Conservation (phyloP, 2,888 invertebrate genomes). For the Drosophila quasianomalipes region DNA sequence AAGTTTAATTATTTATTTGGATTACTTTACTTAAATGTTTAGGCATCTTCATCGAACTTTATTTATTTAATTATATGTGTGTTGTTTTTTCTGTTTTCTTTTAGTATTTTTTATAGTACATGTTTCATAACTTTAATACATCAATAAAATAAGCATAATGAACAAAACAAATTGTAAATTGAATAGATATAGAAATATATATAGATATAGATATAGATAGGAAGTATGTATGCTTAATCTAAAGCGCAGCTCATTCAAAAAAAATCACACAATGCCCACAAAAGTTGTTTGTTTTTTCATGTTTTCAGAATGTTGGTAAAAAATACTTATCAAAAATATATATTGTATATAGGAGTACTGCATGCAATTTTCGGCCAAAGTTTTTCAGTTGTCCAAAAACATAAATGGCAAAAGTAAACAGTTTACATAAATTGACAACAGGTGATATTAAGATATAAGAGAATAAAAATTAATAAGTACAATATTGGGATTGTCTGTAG, state of each 20-base stretch:
- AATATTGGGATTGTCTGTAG: constrained; percentile 65
- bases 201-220: constrained; percentile 1
- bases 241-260: constrained; percentile 66
- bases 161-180: constrained; percentile 78
- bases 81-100: constrained; percentile 38
- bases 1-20: constrained; percentile 70
- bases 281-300: constrained; percentile 7
- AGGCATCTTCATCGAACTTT: constrained; percentile 70
- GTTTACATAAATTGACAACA: constrained; percentile 4
- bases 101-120: constrained; percentile 70
- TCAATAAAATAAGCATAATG: constrained; percentile 77
- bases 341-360: constrained; percentile 44
- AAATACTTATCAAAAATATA: constrained; percentile 77
- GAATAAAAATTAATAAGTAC: constrained; percentile 52
- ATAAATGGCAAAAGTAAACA: constrained; percentile 64
- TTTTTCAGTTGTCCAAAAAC: constrained; percentile 43
- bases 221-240: constrained; percentile 51
- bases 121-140: constrained; percentile 78
- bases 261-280: constrained; percentile 74
- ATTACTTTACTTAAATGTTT: constrained; percentile 64
- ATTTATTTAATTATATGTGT: constrained; percentile 47
- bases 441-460: background rate
- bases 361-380: constrained; percentile 63
- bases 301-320: constrained; percentile 51
- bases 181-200: constrained; percentile 20